phyloP scores from a whole-genome alignment of 2,888 invertebrate genomes.

The Drosophila meridiana region DNA sequence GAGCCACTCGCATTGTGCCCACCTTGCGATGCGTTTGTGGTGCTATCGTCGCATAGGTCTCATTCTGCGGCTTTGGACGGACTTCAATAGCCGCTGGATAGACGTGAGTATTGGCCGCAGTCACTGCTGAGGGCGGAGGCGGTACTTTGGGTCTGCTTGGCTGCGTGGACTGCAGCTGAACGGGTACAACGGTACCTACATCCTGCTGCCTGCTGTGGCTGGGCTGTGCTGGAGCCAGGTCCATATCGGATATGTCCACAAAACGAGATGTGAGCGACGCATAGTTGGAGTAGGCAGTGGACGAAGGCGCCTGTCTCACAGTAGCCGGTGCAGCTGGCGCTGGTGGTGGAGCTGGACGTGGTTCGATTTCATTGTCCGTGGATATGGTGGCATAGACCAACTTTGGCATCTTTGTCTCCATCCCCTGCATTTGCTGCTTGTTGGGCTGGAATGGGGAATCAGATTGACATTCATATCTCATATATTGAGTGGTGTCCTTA shows the following conservation, averaged over 20 bases:
- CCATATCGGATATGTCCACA: constrained; percentile 63
- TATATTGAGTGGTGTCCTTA: constrained; percentile 24
- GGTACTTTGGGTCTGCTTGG: constrained; percentile 44
- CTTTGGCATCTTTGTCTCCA: constrained; percentile 28
- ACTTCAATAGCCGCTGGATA: constrained; percentile 53
- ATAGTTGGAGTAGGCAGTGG: constrained; percentile 53
- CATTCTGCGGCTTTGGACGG: constrained; percentile 24
- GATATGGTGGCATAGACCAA: constrained; percentile 74
- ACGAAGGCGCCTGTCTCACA: background rate
- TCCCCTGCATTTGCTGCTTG: constrained; percentile 36
- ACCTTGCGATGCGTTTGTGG: constrained; percentile 59
- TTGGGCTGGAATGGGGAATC: constrained; percentile 52
- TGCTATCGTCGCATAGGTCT: constrained; percentile 62
- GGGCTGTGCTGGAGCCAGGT: constrained; percentile 28
- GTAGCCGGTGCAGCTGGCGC: constrained; percentile 8
- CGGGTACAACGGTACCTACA: constrained; percentile 52
- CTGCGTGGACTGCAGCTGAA: constrained; percentile 48
- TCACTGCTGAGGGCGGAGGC: constrained; percentile 67
- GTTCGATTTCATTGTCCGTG: constrained; percentile 62
- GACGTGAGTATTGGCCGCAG: constrained; percentile 54
- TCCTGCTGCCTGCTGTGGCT: constrained; percentile 21
- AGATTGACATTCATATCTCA: background rate
- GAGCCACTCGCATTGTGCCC: constrained; percentile 59
- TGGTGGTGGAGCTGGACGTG: constrained; percentile 59
- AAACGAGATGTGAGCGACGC: constrained; percentile 64